A percentile compares a stretch with the other conserved stretches of the same genome.
Conservation (phyloP, 2,797 vertebrate genomes). For the Xenopus petersii region DNA sequence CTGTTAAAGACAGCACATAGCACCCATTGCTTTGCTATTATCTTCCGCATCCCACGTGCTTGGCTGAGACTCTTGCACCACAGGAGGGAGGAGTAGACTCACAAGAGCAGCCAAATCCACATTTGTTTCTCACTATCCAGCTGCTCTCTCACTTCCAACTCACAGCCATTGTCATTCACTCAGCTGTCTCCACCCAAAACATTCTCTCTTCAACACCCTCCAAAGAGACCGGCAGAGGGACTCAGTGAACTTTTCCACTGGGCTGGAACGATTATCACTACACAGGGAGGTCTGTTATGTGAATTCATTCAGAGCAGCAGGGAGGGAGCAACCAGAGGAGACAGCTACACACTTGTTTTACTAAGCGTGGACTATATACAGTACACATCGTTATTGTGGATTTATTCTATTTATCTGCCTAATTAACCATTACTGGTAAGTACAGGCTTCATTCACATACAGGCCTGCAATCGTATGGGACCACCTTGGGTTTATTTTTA, state of each 20-base stretch:
- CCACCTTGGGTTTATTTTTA: too few species aligned
- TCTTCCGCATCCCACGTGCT: too few species aligned
- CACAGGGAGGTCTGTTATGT: conserved; percentile 11
- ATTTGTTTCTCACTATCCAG: too few species aligned
- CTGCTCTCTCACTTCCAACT: too few species aligned
- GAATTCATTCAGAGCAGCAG: conserved; percentile 15
- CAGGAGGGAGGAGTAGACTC: too few species aligned
- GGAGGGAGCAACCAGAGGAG: conserved; percentile 8
- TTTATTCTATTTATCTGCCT: neutral
- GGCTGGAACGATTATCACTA: conserved; percentile 2
- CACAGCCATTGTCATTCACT: neutral
- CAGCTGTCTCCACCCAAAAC: conserved; percentile 38
- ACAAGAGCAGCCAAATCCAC: too few species aligned
- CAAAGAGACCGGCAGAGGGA: conserved; percentile 24
- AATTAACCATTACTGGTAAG: too few species aligned
- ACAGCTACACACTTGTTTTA: neutral
- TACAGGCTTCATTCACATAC: too few species aligned
- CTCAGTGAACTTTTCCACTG: conserved; percentile 24
- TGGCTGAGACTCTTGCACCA: too few species aligned
- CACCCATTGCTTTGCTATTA: too few species aligned
- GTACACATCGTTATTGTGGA: conserved; percentile 6
- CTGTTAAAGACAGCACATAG: too few species aligned
- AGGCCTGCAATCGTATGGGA: too few species aligned
- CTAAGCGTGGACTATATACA: conserved; percentile 8
- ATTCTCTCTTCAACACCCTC: conserved; percentile 2